A percentile compares a stretch with the other conserved stretches of the same genome.
phyloP scores from a whole-genome alignment of 1,140 invertebrate genomes.

The Acyrthosiphon pisum region DNA sequence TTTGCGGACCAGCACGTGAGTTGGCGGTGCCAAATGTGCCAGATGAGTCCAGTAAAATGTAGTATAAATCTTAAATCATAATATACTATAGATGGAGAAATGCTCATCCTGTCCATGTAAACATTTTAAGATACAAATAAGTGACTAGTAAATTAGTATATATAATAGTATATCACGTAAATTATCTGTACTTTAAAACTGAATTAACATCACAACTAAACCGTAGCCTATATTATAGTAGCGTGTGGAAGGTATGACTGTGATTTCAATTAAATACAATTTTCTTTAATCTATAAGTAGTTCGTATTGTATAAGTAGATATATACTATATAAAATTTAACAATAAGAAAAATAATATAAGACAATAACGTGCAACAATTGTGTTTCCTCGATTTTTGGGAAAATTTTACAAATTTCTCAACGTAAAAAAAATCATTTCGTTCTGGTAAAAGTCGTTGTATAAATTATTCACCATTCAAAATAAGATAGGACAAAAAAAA shows the following conservation, averaged over 20 bases:
- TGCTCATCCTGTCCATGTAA: too few species aligned
- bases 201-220: not conserved
- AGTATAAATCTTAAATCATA: too few species aligned
- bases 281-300: not conserved
- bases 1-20: too few species aligned
- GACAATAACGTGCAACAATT: not conserved
- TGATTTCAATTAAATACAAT: not conserved
- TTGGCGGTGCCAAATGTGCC: too few species aligned
- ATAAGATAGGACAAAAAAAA: not conserved
- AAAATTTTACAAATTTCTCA: not conserved
- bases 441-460: not conserved
- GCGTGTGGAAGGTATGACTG: not conserved
- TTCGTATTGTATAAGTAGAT: too few species aligned
- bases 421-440: not conserved
- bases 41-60: too few species aligned
- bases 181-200: too few species aligned
- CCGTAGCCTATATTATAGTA: not conserved
- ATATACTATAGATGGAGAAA: too few species aligned
- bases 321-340: not conserved
- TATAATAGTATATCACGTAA: too few species aligned
- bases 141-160: too few species aligned
- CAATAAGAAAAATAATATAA: not conserved
- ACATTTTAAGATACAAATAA: too few species aligned
- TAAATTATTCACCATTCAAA: not conserved
- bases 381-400: not conserved